Evolutionary conservation across 2,888 invertebrate genomes (phyloP).

Genomic region (Anarsia innoxiella): DNA sequence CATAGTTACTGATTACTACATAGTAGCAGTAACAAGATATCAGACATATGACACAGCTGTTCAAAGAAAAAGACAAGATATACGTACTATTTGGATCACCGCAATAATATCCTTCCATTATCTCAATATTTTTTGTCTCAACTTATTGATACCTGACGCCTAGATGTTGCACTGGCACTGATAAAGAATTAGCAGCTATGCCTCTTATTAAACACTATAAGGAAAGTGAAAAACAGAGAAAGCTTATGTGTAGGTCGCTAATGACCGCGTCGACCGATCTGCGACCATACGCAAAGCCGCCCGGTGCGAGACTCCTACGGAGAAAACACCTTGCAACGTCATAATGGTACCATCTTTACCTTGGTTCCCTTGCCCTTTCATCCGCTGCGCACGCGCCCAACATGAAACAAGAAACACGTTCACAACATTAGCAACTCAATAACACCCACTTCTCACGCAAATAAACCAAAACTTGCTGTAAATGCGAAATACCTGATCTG

Average conservation of each 20-base stretch:
- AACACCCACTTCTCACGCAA: conserved; percentile 26
- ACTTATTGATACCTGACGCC: too few species aligned
- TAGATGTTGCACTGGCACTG: too few species aligned
- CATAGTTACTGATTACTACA: too few species aligned
- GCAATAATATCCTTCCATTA: too few species aligned
- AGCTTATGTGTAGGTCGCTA: conserved; percentile 36
- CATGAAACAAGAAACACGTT: conserved; percentile 75
- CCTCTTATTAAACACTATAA: not conserved
- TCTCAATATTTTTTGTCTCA: too few species aligned
- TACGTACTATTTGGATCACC: too few species aligned
- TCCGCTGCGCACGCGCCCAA: conserved; percentile 77
- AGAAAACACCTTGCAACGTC: conserved; percentile 71
- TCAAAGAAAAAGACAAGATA: too few species aligned
- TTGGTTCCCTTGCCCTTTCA: conserved; percentile 91
- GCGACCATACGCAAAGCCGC: conserved; percentile 50
- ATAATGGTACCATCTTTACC: conserved; percentile 72
- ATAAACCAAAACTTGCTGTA: conserved; percentile 35
- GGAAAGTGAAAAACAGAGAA: conserved; percentile 38
- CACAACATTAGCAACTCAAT: conserved; percentile 31
- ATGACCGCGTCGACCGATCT: conserved; percentile 34
- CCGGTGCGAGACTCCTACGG: conserved; percentile 55
- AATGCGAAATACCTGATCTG: conserved; percentile 85
- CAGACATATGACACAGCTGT: too few species aligned
- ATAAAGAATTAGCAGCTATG: not conserved
- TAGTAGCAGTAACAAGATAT: too few species aligned